phyloP scores from a whole-genome alignment of 1,140 invertebrate species.

The Stegodyphus mimosarum region DNA sequence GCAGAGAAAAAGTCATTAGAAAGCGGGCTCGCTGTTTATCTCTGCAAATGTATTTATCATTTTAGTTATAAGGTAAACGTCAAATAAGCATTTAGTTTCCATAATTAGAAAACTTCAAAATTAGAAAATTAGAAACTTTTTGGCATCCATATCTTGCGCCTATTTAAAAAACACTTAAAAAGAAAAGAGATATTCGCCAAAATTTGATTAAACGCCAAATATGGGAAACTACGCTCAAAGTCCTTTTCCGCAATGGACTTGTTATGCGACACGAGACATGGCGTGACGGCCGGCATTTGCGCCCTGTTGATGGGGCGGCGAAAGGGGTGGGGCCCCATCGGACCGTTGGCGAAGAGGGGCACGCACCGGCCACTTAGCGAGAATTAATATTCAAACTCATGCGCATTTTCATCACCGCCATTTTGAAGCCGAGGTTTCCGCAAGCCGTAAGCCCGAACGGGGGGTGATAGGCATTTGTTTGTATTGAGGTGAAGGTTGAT shows the following conservation, averaged over 20 bases:
- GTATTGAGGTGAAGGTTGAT: no score
- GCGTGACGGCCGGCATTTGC: slow-evolving; percentile 51
- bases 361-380: slow-evolving; percentile 51
- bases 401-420: slow-evolving; percentile 3
- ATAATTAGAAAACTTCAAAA: no score
- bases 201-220: slow-evolving; percentile 23
- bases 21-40: no score
- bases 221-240: not conserved
- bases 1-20: no score
- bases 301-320: slow-evolving; percentile 59
- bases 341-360: slow-evolving; percentile 7
- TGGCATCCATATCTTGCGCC: no score
- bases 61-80: no score
- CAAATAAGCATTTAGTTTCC: no score
- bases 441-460: not conserved
- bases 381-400: slow-evolving; percentile 53
- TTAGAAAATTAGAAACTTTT: no score
- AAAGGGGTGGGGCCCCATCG: slow-evolving; percentile 53
- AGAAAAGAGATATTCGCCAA: not conserved
- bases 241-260: slow-evolving; percentile 41
- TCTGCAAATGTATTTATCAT: no score
- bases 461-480: not conserved
- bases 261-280: slow-evolving; percentile 58
- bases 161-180: not conserved
- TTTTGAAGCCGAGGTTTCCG: not conserved